Percentiles rank a stretch among this genome's conserved stretches.
phyloP scores from a whole-genome alignment of 1,140 invertebrate genomes.

The Oedothorax gibbosus region DNA sequence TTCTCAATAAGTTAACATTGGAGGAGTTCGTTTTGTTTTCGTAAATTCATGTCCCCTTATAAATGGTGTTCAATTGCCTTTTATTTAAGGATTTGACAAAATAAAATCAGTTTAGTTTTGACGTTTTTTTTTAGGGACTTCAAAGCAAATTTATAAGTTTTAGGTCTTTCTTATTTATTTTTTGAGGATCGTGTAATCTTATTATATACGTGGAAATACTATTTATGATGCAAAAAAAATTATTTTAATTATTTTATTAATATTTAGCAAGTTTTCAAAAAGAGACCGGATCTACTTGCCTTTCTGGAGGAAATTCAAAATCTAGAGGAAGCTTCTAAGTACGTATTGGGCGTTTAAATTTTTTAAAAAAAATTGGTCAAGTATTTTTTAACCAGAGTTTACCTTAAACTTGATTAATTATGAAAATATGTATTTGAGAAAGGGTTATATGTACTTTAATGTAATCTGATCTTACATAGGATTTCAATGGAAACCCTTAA shows the following conservation, averaged over 20 bases:
- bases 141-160: too few relatives aligned
- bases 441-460: background rate
- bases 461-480: conserved; percentile 69
- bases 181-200: too few relatives aligned
- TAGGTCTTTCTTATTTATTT: too few relatives aligned
- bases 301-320: conserved; percentile 84
- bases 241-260: background rate
- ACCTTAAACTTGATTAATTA: background rate
- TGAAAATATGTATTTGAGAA: background rate
- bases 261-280: conserved; percentile 84
- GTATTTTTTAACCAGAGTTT: background rate
- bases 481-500: conserved; percentile 90
- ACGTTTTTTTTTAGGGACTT: too few relatives aligned
- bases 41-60: too few relatives aligned
- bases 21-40: too few relatives aligned
- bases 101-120: too few relatives aligned
- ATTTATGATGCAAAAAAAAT: background rate
- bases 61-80: too few relatives aligned
- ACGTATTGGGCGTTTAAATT: conserved; percentile 66
- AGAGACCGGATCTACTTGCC: conserved; percentile 76
- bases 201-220: background rate
- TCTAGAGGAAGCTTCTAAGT: conserved; percentile 91
- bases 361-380: background rate
- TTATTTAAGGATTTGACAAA: too few relatives aligned
- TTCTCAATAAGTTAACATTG: too few relatives aligned